These are phyloP conservation scores for Drosophila nigricruria DNA, from an alignment of 2,888 invertebrate species.

Conservation along the genomic window DNA sequence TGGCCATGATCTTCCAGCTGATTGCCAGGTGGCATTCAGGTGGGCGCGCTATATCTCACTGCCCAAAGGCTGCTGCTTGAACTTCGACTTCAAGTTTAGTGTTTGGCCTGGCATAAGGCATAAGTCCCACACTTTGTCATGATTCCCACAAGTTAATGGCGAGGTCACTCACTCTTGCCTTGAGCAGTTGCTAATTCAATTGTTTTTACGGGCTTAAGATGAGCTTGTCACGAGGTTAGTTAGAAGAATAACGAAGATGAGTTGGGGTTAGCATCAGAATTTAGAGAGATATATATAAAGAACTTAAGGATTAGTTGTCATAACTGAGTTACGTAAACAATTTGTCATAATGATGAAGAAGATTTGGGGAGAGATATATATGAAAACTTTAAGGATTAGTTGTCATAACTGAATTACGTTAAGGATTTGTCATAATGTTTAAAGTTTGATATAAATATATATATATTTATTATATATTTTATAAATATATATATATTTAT, in stretches of 20 bases:
- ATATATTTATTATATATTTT: no score
- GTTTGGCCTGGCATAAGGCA: conserved; percentile 10
- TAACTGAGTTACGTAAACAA: no score
- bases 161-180: conserved; percentile 5
- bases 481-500: no score
- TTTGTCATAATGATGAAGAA: no score
- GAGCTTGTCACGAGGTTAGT: not conserved
- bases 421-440: no score
- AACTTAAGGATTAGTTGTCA: no score
- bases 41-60: conserved; percentile 41
- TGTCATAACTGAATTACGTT: no score
- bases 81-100: conserved; percentile 52
- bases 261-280: no score
- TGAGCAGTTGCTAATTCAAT: conserved; percentile 39
- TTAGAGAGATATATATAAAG: no score
- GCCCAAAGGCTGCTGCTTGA: conserved; percentile 41
- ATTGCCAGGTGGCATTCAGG: conserved; percentile 34
- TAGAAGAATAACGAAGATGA: not conserved
- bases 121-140: conserved; percentile 29
- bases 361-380: no score
- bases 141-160: conserved; percentile 2
- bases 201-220: not conserved
- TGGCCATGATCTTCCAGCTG: conserved; percentile 39
- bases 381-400: no score
- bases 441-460: no score